phyloP scores from a whole-genome alignment of 2,888 invertebrate species.

The Ferrisia virgata region DNA sequence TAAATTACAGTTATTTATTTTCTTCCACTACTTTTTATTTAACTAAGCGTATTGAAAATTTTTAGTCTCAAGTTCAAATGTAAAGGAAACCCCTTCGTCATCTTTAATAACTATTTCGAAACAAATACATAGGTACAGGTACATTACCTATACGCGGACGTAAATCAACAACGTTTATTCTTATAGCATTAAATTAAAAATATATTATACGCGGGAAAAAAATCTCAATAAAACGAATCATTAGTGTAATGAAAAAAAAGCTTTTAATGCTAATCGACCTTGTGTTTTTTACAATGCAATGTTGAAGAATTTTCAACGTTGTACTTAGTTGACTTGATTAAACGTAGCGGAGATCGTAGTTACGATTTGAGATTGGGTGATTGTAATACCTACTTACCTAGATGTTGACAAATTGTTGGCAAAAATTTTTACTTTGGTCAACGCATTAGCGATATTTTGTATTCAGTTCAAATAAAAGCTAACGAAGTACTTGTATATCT shows the following conservation, averaged over 20 bases:
- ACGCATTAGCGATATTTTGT: not conserved
- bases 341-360: too few species aligned
- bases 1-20: slow-evolving; percentile 5
- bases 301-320: not conserved
- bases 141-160: not conserved
- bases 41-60: not conserved
- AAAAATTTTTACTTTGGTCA: not conserved
- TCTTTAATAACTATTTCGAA: not conserved
- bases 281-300: not conserved
- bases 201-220: not conserved
- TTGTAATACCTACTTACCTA: too few species aligned
- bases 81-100: not conserved
- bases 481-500: not conserved
- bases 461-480: not conserved
- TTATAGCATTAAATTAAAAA: not conserved
- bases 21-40: not conserved
- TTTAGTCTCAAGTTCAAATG: not conserved
- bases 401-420: not conserved
- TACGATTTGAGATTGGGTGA: too few species aligned
- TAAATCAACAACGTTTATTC: not conserved
- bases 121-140: not conserved
- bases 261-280: not conserved
- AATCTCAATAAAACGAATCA: not conserved
- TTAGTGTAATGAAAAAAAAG: not conserved
- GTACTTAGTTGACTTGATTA: not conserved